Evolutionary conservation across 1,140 invertebrate species (phyloP).

Genomic region (Sycophaga agraensis): DNA sequence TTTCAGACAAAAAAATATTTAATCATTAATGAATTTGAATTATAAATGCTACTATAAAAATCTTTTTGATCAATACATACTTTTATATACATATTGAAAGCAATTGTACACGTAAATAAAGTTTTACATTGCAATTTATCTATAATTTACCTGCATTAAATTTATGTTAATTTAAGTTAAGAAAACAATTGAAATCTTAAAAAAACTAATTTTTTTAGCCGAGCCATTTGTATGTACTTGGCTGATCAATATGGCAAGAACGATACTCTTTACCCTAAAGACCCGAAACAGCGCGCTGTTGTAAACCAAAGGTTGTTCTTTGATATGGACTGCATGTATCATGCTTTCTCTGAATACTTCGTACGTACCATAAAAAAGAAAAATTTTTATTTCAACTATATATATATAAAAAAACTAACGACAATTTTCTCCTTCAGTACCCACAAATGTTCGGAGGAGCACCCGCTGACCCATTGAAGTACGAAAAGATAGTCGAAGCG

Average conservation of each 20-base stretch:
- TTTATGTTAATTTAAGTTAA: too few species aligned
- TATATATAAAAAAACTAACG: not conserved
- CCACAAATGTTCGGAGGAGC: conserved; percentile 68
- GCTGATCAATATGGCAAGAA: conserved; percentile 71
- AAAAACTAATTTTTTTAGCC: conserved; percentile 50
- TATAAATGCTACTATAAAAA: too few species aligned
- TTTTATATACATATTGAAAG: too few species aligned
- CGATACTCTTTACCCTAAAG: conserved; percentile 69
- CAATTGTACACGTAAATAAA: too few species aligned
- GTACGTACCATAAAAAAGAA: conserved; percentile 52
- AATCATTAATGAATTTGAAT: too few species aligned
- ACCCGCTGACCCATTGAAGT: conserved; percentile 65
- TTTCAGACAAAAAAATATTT: too few species aligned
- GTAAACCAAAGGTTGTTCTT: conserved; percentile 76
- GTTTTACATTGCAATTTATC: too few species aligned
- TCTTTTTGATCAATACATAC: too few species aligned
- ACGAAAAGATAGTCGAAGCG: conserved; percentile 46
- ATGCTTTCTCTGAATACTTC: conserved; percentile 65
- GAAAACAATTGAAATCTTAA: too few species aligned
- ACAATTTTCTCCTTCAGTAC: conserved; percentile 63
- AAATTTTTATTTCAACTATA: not conserved
- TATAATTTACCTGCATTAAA: too few species aligned
- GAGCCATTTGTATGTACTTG: conserved; percentile 73
- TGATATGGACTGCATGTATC: conserved; percentile 70
- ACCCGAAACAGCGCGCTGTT: conserved; percentile 66